Evolutionary conservation across 1,140 invertebrate species (phyloP).

Genomic region (Zaprionus inermis): DNA sequence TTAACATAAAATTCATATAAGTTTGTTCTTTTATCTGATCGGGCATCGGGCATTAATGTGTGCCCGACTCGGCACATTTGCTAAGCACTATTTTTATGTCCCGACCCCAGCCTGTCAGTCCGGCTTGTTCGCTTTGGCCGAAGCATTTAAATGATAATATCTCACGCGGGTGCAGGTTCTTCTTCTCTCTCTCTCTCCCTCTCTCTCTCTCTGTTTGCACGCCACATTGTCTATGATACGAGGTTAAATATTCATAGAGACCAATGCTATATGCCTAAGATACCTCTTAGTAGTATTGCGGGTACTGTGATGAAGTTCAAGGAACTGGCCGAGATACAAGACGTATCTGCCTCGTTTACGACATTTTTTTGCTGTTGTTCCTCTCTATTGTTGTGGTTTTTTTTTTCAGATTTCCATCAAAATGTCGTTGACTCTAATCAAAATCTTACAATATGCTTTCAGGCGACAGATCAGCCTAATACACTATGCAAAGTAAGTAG

Average conservation of each 20-base stretch:
- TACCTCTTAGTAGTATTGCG: constrained; percentile 36
- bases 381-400: constrained; percentile 6
- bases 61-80: constrained; percentile 14
- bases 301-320: constrained; percentile 64
- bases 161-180: constrained; percentile 41
- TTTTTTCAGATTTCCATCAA: constrained; percentile 6
- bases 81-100: constrained; percentile 61
- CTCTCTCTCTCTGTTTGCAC: background rate
- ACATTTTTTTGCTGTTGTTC: constrained; percentile 7
- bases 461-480: background rate
- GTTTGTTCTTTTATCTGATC: constrained; percentile 41
- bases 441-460: background rate
- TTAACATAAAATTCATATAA: constrained; percentile 60
- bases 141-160: constrained; percentile 73
- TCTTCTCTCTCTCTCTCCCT: background rate
- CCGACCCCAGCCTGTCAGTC: constrained; percentile 42
- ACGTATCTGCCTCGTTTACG: background rate
- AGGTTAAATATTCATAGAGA: constrained; percentile 23
- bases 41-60: constrained; percentile 12
- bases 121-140: constrained; percentile 34
- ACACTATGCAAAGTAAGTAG: background rate
- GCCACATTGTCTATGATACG: constrained; percentile 6
- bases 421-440: constrained; percentile 23
- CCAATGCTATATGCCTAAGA: constrained; percentile 11
- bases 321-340: constrained; percentile 58